These are phyloP conservation scores for Triplophysa rosa DNA, from an alignment of 2,113 vertebrate species.

Conservation along the genomic window DNA sequence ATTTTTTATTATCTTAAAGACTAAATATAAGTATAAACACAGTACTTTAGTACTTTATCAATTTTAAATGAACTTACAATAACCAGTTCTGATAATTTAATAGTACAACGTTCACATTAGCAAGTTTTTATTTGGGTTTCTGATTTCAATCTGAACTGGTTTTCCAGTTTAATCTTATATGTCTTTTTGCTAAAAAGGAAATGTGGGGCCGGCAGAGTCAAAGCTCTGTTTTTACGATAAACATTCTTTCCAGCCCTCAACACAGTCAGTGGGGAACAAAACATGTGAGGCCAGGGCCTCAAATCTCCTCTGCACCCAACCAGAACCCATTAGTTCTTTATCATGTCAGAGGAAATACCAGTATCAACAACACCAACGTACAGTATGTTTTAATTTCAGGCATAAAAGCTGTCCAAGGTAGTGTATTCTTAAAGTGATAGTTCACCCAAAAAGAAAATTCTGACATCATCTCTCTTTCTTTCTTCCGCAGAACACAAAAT, in stretches of 20 bases:
- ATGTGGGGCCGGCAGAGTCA: not conserved
- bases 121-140: not conserved
- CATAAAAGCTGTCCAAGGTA: not conserved
- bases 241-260: constrained; percentile 2
- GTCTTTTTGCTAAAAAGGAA: constrained; percentile 44
- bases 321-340: not conserved
- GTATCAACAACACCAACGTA: not conserved
- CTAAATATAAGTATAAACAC: no score
- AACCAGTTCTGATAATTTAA: no score
- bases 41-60: not conserved
- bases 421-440: not conserved
- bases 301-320: not conserved
- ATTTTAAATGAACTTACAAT: not conserved
- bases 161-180: constrained; percentile 31
- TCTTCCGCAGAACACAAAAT: no score
- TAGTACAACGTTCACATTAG: not conserved
- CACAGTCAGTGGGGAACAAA: not conserved
- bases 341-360: not conserved
- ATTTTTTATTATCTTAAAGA: not conserved
- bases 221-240: constrained; percentile 7
- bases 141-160: constrained; percentile 15
- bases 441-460: no score
- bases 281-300: not conserved
- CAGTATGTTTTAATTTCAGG: not conserved
- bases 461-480: no score